Conservation (phyloP, 2,797 vertebrate genomes). For the Masticophis lateralis region DNA sequence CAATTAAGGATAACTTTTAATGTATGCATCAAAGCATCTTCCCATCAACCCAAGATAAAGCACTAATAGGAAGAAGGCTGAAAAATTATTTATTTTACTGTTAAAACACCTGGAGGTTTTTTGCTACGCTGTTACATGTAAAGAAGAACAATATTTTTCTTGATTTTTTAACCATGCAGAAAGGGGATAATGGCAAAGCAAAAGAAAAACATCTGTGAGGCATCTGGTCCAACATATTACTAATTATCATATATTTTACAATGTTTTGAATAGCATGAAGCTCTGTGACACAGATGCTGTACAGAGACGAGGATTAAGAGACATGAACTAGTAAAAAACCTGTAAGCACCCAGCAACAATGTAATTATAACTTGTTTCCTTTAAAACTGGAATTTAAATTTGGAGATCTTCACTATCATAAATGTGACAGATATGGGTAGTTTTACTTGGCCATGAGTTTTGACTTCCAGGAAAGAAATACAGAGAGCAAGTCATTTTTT, state of each 20-base stretch:
- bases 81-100: not conserved
- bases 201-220: not conserved
- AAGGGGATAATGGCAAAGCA: not conserved
- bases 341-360: not conserved
- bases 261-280: not conserved
- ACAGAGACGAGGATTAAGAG: not conserved
- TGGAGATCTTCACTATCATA: not conserved
- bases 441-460: not conserved
- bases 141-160: not conserved
- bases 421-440: not conserved
- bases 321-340: not conserved
- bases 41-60: not conserved
- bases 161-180: not conserved
- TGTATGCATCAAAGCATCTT: not conserved
- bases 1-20: not conserved
- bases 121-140: not conserved
- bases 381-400: not conserved
- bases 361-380: not conserved
- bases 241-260: not conserved
- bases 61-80: not conserved
- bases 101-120: not conserved
- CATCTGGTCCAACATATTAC: not conserved
- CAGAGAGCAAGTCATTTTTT: not conserved
- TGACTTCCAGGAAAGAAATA: not conserved
- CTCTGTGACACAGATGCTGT: not conserved